Evolutionary conservation across 2,888 invertebrate species (phyloP), one percentile per base, ranked within the genome.

Genomic region (Rhabditophanes sp.): DNA sequence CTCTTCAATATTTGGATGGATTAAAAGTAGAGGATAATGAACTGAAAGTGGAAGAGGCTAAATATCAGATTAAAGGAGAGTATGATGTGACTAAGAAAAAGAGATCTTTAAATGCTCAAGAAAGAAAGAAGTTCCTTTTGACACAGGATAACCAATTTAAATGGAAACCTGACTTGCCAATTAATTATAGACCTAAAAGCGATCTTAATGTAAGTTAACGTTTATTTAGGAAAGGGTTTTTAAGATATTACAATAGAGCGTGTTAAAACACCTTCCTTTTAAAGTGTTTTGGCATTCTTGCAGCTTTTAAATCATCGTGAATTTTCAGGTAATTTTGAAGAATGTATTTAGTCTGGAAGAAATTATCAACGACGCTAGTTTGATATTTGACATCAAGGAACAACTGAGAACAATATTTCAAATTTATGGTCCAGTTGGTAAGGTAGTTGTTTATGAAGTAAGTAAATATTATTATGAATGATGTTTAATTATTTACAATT

Each of bases 141-240:
- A 78, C 79, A 68, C 82, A 90, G 65, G 81, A 87, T 64, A 87
- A 83, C 76, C 79, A 19, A 30, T 82, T 96, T 66, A 88, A 85
- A 66, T 96, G 96, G 96, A 74, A 82, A 40, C 88, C 90, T 0
- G 90, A 93, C 53, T 82, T 82, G 65, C 74, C 82, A 64, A 71
- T 78, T 20, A 83, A 82, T 1, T 81, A 82, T 58, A 74, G 85
- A 31, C 75, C 78, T 0, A 84, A 82, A 64, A 78, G 82, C 66
- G 93, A 96, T n/a, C n/a, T n/a, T n/a, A n/a, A n/a, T n/a, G n/a
- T n/a, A n/a, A n/a, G n/a, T n/a, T n/a, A n/a, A n/a, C n/a, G n/a
- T n/a, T n/a, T n/a, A n/a, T n/a, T n/a, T n/a, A n/a, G n/a, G n/a
- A n/a, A n/a, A n/a, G n/a, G n/a, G n/a, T n/a, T n/a, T n/a, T n/a